These are phyloP conservation scores for Guaruba guarouba DNA, from an alignment of 2,113 vertebrate genomes.

Conservation along the genomic window DNA sequence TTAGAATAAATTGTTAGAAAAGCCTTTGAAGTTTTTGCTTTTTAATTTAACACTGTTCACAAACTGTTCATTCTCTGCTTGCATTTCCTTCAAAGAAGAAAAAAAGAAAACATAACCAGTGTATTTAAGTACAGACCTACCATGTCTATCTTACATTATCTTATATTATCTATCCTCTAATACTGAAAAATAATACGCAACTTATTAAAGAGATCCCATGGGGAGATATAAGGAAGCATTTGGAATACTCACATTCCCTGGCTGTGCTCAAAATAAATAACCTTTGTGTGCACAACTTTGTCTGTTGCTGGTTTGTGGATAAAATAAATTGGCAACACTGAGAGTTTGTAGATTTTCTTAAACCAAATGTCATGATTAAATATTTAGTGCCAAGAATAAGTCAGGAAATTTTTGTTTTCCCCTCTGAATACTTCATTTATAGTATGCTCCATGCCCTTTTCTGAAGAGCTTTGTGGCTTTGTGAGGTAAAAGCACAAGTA, in stretches of 20 bases:
- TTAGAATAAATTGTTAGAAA: conserved; percentile 33
- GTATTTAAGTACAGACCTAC: not conserved
- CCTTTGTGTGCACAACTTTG: conserved; percentile 48
- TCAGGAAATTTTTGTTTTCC: conserved; percentile 68
- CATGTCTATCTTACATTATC: not conserved
- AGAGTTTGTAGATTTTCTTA: conserved; percentile 63
- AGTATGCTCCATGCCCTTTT: conserved; percentile 20
- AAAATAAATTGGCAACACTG: conserved; percentile 49
- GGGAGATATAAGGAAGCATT: conserved; percentile 39
- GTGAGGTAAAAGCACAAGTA: conserved; percentile 42
- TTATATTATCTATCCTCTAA: not conserved
- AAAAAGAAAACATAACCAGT: not conserved
- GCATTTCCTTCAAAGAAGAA: conserved; percentile 5
- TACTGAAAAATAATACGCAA: conserved; percentile 49
- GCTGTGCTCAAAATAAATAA: conserved; percentile 60
- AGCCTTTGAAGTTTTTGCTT: conserved; percentile 15
- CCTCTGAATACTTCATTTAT: conserved; percentile 67
- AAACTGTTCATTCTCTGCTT: not conserved
- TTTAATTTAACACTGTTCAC: conserved; percentile 4
- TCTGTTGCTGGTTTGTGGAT: conserved; percentile 59
- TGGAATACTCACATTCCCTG: conserved; percentile 28
- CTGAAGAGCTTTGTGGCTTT: conserved; percentile 48
- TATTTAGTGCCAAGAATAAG: conserved; percentile 68
- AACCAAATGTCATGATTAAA: conserved; percentile 64
- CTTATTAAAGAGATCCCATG: conserved; percentile 24